Percentiles rank a stretch among this genome's conserved stretches.
Evolutionary conservation across 1,140 invertebrate species (phyloP).

Genomic region (Limonius californicus): DNA sequence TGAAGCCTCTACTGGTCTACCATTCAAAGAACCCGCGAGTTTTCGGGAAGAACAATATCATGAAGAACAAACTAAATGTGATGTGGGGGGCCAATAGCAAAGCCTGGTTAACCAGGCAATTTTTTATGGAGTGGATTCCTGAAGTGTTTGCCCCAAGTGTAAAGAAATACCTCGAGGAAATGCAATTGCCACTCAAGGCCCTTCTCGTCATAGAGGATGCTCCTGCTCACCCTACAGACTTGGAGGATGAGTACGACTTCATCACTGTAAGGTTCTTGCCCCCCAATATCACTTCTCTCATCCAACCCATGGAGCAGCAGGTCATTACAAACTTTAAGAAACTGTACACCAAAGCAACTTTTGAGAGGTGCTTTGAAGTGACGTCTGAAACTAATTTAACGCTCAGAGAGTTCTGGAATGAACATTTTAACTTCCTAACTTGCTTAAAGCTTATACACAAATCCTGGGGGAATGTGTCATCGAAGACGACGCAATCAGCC

Average conservation of each 20-base stretch:
- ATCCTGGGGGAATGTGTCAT: conserved; percentile 21
- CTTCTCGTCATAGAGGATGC: conserved; percentile 43
- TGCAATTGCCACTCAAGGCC: conserved; percentile 36
- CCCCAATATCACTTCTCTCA: conserved; percentile 29
- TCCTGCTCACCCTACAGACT: conserved; percentile 37
- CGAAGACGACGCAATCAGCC: too few relatives aligned
- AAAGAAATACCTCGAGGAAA: conserved; percentile 37
- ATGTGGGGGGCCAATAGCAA: background rate
- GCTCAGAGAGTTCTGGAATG: conserved; percentile 30
- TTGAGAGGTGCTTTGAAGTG: conserved; percentile 52
- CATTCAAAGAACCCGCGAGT: too few relatives aligned
- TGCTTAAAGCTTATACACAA: conserved; percentile 39
- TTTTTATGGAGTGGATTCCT: background rate
- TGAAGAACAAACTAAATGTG: too few relatives aligned
- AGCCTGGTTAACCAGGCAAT: background rate
- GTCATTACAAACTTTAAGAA: conserved; percentile 41
- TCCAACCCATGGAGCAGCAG: conserved; percentile 47
- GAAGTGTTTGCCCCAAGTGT: background rate
- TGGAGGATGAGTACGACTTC: conserved; percentile 35
- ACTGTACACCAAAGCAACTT: conserved; percentile 49
- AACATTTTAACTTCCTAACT: conserved; percentile 30
- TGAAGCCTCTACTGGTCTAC: too few relatives aligned
- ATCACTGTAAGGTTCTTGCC: conserved; percentile 28
- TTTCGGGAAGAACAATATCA: too few relatives aligned
- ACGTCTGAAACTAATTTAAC: conserved; percentile 28